Conservation (phyloP, 2,113 vertebrate genomes). For the Fulmarus glacialis region DNA sequence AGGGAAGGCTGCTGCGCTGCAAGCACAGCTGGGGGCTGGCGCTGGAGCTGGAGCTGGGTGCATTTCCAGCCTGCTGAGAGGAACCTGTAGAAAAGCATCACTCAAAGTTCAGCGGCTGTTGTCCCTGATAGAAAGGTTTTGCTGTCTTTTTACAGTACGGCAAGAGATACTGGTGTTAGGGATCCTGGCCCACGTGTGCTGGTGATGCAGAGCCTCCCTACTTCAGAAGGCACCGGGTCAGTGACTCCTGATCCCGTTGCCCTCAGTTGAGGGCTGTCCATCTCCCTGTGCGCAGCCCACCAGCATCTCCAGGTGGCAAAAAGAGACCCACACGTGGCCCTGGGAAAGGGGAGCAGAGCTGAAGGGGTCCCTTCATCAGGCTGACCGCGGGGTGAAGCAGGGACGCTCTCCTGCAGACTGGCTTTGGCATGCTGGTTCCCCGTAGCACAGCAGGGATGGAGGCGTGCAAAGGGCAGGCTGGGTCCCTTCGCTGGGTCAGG, state of each 20-base stretch:
- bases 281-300: rapidly evolving
- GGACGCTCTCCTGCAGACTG: no score
- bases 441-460: not conserved
- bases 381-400: rapidly evolving
- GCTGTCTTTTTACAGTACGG: not conserved
- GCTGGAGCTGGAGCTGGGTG: not conserved
- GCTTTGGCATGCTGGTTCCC: not conserved
- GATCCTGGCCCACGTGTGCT: not conserved
- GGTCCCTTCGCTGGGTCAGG: not conserved
- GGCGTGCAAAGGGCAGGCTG: rapidly evolving
- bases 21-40: not conserved
- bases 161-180: not conserved
- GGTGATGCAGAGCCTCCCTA: not conserved
- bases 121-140: not conserved
- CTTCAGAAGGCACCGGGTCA: rapidly evolving
- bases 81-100: not conserved
- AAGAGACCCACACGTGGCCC: rapidly evolving
- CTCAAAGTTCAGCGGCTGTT: not conserved
- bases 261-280: not conserved
- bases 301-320: rapidly evolving
- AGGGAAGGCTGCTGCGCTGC: not conserved
- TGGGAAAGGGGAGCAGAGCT: not conserved
- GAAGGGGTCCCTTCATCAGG: not conserved
- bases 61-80: not conserved
- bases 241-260: not conserved